A percentile compares a stretch with the other conserved stretches of the same genome.
These are phyloP conservation scores for Isurus oxyrinchus DNA, from an alignment of 2,113 vertebrate genomes.

Conservation along the genomic window DNA sequence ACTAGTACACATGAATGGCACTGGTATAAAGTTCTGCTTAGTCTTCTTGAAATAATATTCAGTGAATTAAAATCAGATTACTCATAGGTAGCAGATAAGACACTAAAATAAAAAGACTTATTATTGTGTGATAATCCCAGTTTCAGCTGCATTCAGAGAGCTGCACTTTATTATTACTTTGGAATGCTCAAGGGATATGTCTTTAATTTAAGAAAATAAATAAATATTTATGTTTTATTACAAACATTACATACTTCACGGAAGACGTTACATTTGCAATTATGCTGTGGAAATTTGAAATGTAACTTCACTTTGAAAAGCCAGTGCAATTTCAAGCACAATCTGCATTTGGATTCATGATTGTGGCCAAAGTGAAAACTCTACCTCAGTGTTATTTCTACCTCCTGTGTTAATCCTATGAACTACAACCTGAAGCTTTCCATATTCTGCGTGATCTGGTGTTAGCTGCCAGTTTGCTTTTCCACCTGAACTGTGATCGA, in stretches of 20 bases:
- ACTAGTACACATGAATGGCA: background rate
- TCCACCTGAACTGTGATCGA: conserved; percentile 2
- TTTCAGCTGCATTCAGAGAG: background rate
- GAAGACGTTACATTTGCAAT: background rate
- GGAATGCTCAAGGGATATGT: background rate
- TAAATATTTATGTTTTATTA: background rate
- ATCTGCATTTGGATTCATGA: too few species aligned
- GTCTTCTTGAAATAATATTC: background rate
- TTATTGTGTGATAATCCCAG: background rate
- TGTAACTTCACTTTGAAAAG: background rate
- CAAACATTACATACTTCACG: background rate
- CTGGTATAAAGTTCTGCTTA: background rate
- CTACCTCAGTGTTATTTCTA: background rate
- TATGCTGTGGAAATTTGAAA: background rate
- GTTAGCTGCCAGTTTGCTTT: background rate
- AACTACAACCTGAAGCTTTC: background rate
- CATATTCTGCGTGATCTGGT: background rate
- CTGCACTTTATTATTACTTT: background rate
- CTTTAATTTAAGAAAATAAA: background rate
- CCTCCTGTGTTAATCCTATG: background rate
- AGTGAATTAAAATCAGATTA: background rate
- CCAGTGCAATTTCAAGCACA: background rate
- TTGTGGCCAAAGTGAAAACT: background rate
- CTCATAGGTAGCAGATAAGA: background rate
- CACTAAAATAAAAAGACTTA: background rate